Conservation (phyloP, 1,140 invertebrate species). For the Holotrichia oblita region DNA sequence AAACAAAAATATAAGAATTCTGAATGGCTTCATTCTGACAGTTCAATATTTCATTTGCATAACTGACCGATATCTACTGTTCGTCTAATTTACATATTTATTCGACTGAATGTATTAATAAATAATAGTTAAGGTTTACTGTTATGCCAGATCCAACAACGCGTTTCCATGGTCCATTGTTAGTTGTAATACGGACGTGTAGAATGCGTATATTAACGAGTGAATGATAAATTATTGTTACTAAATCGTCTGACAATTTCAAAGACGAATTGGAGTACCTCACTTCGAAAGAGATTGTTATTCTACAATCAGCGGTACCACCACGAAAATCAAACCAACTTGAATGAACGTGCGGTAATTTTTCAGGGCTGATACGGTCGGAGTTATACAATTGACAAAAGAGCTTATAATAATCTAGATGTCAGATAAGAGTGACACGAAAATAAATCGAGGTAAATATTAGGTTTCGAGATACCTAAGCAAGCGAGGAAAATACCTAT, state of each 20-base stretch:
- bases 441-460: background rate
- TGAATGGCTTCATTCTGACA: background rate
- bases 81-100: background rate
- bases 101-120: background rate
- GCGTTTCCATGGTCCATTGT: conserved; percentile 4
- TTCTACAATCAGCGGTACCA: background rate
- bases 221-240: background rate
- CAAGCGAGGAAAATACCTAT: background rate
- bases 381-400: background rate
- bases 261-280: background rate
- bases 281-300: background rate
- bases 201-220: background rate
- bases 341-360: background rate
- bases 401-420: conserved; percentile 13
- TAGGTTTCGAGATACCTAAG: too few species aligned
- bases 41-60: conserved; percentile 7
- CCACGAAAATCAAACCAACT: background rate
- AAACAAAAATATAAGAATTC: background rate
- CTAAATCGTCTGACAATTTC: background rate
- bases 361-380: background rate
- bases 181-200: background rate
- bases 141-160: background rate
- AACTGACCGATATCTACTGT: background rate
- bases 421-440: conserved; percentile 12
- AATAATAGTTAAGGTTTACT: conserved; percentile 9